These are phyloP conservation scores for Sebastes trivittatus DNA, from an alignment of 2,797 vertebrate genomes.

Conservation along the genomic window DNA sequence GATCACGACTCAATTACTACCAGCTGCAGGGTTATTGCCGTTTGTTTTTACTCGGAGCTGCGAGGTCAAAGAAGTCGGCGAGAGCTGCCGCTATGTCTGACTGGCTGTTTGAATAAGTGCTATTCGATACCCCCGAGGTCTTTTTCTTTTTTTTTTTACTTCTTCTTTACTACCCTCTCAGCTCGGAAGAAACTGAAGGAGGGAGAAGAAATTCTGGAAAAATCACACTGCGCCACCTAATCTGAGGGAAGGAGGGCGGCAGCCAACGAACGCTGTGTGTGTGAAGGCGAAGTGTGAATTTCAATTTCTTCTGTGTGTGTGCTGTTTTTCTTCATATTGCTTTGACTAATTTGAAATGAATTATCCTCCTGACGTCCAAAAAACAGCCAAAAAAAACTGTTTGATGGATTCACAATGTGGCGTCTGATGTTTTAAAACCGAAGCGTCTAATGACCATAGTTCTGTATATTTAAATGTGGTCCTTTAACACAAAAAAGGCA, in stretches of 20 bases:
- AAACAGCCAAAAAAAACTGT: too few relatives aligned
- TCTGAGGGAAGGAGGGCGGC: conserved; percentile 19
- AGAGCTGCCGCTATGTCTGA: conserved; percentile 92
- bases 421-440: background rate
- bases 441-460: background rate
- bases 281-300: conserved; percentile 15
- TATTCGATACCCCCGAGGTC: conserved; percentile 89
- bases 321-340: background rate
- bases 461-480: background rate
- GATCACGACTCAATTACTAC: conserved; percentile 91
- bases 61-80: conserved; percentile 89
- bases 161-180: conserved; percentile 58
- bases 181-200: conserved; percentile 60
- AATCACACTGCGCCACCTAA: conserved; percentile 41
- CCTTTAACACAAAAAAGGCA: background rate
- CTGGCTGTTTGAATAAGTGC: conserved; percentile 92
- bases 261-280: conserved; percentile 4
- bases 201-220: conserved; percentile 58
- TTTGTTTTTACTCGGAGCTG: conserved; percentile 89
- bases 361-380: background rate
- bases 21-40: conserved; percentile 90
- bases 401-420: background rate
- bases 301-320: background rate
- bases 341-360: background rate
- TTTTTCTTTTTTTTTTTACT: conserved; percentile 40